Conservation (phyloP, 2,888 invertebrate genomes). For the Heteromyza rotundicornis region DNA sequence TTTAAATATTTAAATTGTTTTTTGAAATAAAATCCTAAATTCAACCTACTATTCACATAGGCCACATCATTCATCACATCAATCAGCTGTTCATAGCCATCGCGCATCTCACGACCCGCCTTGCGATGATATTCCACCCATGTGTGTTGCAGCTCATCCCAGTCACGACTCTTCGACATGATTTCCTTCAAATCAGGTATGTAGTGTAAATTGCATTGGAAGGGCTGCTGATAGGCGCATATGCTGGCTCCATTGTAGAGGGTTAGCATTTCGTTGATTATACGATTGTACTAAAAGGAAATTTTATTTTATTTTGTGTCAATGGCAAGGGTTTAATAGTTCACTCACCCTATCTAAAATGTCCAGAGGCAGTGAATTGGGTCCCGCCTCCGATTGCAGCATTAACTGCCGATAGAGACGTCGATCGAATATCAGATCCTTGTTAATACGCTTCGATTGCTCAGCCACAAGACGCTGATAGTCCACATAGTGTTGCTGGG, state of each 20-base stretch:
- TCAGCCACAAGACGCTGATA: slow-evolving; percentile 83
- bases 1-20: too few species aligned
- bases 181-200: slow-evolving; percentile 79
- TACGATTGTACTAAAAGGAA: slow-evolving; percentile 77
- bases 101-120: slow-evolving; percentile 79
- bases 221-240: slow-evolving; percentile 84
- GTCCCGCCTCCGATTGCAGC: slow-evolving; percentile 80
- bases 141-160: slow-evolving; percentile 85
- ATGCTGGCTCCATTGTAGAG: slow-evolving; percentile 85
- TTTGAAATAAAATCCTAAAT: background rate
- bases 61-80: slow-evolving; percentile 83
- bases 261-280: slow-evolving; percentile 87
- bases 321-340: background rate
- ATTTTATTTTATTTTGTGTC: background rate
- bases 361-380: slow-evolving; percentile 82
- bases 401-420: slow-evolving; percentile 75
- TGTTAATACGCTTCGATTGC: slow-evolving; percentile 74
- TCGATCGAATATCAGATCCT: slow-evolving; percentile 72
- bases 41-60: slow-evolving; percentile 75
- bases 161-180: slow-evolving; percentile 82
- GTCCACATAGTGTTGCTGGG: slow-evolving; percentile 78
- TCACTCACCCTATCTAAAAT: slow-evolving; percentile 78
- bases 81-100: slow-evolving; percentile 80
- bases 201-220: slow-evolving; percentile 79
- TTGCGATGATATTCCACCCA: slow-evolving; percentile 93